Evolutionary conservation across 2,888 invertebrate species (phyloP), one percentile per base, ranked within the genome.

Genomic region (Drosophila austrosaltans): DNA sequence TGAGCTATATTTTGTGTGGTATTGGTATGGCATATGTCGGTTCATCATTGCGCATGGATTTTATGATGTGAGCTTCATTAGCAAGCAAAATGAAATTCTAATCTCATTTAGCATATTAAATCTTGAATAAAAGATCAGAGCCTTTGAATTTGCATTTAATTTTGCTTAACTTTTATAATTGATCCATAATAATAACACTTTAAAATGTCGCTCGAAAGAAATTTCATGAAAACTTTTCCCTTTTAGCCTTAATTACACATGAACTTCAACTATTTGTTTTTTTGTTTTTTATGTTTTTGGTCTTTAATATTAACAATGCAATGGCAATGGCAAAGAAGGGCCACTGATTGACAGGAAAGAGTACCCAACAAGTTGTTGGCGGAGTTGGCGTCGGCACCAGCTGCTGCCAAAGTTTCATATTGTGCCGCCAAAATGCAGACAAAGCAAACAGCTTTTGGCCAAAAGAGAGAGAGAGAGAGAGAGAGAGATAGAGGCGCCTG

Each of bases 361-460:
- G 66, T 64, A 36, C 10, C 70, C 85, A 82, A 84, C 77, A 79
- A 81, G 85, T 81, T 84, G 79, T 72, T 67, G 68, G 65, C n/a
- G 6, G 10, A 1, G 56, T 53, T 6, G 25, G 59, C 65, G 61
- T 67, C 56, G 54, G 59, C 73, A 64, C 66, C 76, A 74, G 86
- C 65, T 75, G 53, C 53, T 32, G 57, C 57, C 76, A 81, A 76
- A 76, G 67, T 66, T 80, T 68, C 72, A 82, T 48, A 48, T 81
- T 86, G 82, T 82, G 69, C 12, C 22, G 40, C n/a, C 56, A 48
- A 48, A 48, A 25, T n/a, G 25, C 61, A 66, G 76, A 82, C 82
- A 82, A 82, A 84, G 66, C 54, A 82, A 84, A 64, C 54, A 30
- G 53, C 53, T 54, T 28, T 48, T 57, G 61, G 63, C 8, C 28